A percentile compares a stretch with the other conserved stretches of the same genome.
Conservation (phyloP, 2,797 vertebrate species). For the Myripristis murdjan region DNA sequence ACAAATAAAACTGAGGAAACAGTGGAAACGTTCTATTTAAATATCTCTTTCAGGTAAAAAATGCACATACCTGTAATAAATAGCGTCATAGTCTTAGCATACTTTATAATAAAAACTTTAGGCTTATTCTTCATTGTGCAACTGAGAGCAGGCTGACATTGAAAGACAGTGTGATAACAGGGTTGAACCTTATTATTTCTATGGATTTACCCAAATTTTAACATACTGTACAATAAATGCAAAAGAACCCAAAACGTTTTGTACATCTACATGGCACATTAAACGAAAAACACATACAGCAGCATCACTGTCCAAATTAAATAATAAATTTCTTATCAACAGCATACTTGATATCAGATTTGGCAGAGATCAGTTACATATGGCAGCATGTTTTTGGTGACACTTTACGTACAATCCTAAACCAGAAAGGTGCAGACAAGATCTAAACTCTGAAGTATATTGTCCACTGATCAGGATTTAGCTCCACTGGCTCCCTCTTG, state of each 20-base stretch:
- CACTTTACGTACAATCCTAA: no score
- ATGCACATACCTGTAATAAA: slow-evolving; percentile 19
- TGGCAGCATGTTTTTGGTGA: neutral
- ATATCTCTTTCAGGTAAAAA: slow-evolving; percentile 16
- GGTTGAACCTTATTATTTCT: neutral
- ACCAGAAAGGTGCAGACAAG: no score
- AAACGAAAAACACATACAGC: neutral
- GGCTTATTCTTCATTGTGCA: neutral
- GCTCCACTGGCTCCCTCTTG: no score
- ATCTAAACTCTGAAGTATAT: no score
- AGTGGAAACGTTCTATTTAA: neutral
- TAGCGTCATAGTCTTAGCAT: slow-evolving; percentile 15
- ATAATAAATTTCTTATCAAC: neutral
- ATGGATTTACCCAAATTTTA: neutral
- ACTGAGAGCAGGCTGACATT: neutral
- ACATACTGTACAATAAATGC: neutral
- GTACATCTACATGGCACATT: slow-evolving; percentile 11
- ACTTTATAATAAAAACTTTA: slow-evolving; percentile 11
- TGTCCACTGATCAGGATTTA: no score
- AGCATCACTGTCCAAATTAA: slow-evolving; percentile 18
- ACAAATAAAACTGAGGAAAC: slow-evolving; percentile 32
- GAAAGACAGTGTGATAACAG: neutral
- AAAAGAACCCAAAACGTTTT: neutral
- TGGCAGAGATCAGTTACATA: neutral
- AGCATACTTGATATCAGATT: neutral